Conservation (phyloP, 1,140 invertebrate genomes). For the Nixonia krombeini region DNA sequence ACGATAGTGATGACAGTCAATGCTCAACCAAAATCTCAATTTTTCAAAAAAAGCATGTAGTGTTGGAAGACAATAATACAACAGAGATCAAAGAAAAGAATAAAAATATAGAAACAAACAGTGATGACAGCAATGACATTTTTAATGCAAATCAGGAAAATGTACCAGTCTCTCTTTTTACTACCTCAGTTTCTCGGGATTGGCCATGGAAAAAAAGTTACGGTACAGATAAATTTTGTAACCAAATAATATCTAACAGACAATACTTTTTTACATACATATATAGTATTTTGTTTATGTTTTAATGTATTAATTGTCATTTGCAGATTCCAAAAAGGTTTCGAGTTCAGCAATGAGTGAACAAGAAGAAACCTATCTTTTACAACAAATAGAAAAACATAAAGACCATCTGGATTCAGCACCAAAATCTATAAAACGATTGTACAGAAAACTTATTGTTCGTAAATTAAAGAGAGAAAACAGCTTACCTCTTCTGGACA, state of each 20-base stretch:
- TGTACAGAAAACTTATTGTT: constrained; percentile 76
- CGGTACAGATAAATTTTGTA: constrained; percentile 2
- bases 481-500: constrained; percentile 73
- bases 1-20: constrained; percentile 38
- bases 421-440: constrained; percentile 63
- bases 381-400: constrained; percentile 68
- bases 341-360: constrained; percentile 68
- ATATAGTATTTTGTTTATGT: too few species aligned
- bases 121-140: constrained; percentile 10
- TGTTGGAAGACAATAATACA: neutral
- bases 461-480: constrained; percentile 76
- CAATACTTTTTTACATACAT: neutral
- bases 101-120: constrained; percentile 6
- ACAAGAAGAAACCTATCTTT: constrained; percentile 74
- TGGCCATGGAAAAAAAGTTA: constrained; percentile 56
- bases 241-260: constrained; percentile 2
- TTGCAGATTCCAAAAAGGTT: constrained; percentile 54
- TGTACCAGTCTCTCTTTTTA: constrained; percentile 54
- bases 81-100: neutral
- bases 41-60: constrained; percentile 7
- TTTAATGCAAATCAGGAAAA: constrained; percentile 1
- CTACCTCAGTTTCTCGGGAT: constrained; percentile 26
- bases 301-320: constrained; percentile 16
- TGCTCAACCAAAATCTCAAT: too few species aligned
- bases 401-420: constrained; percentile 61